Evolutionary conservation across 2,797 vertebrate species (phyloP).

Genomic region (Carapus acus): DNA sequence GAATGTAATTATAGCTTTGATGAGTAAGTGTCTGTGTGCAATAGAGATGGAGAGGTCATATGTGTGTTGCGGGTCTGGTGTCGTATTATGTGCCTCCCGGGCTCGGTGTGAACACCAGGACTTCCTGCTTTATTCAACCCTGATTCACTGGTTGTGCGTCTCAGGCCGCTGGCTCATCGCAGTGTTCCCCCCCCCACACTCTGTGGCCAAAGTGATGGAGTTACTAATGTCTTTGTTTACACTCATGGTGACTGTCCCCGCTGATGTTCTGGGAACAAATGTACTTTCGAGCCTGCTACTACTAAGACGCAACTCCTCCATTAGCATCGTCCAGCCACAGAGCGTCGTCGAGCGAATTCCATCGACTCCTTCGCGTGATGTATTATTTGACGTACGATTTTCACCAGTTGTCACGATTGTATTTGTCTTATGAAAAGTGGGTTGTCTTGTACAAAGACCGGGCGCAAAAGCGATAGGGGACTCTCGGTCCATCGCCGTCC

Average conservation of each 20-base stretch:
- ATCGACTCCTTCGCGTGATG: slow-evolving; percentile 19
- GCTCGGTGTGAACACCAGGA: slow-evolving; percentile 22
- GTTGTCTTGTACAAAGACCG: slow-evolving; percentile 36
- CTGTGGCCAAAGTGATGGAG: slow-evolving; percentile 17
- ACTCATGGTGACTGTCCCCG: slow-evolving; percentile 18
- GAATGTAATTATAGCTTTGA: slow-evolving; percentile 43
- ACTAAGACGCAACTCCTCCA: too few relatives aligned
- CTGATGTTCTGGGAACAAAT: slow-evolving; percentile 44
- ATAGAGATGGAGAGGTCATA: slow-evolving; percentile 50
- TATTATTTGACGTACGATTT: slow-evolving; percentile 22
- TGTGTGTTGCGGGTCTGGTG: slow-evolving; percentile 44
- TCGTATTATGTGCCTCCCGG: slow-evolving; percentile 50
- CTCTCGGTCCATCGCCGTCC: too few relatives aligned
- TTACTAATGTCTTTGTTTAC: slow-evolving; percentile 34
- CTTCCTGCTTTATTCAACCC: slow-evolving; percentile 47
- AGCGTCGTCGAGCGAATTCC: slow-evolving; percentile 32
- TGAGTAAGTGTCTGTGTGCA: slow-evolving; percentile 24
- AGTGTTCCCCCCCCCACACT: slow-evolving; percentile 18
- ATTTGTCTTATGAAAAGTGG: too few relatives aligned
- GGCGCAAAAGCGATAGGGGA: too few relatives aligned
- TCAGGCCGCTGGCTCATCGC: slow-evolving; percentile 35
- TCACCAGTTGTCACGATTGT: slow-evolving; percentile 38
- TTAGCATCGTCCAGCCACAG: too few relatives aligned
- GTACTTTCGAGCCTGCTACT: slow-evolving; percentile 38
- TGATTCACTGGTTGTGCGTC: slow-evolving; percentile 54